Evolutionary conservation across 2,113 vertebrate genomes (phyloP), one percentile per base, ranked within the genome.

Genomic region (Chaetops frenatus): DNA sequence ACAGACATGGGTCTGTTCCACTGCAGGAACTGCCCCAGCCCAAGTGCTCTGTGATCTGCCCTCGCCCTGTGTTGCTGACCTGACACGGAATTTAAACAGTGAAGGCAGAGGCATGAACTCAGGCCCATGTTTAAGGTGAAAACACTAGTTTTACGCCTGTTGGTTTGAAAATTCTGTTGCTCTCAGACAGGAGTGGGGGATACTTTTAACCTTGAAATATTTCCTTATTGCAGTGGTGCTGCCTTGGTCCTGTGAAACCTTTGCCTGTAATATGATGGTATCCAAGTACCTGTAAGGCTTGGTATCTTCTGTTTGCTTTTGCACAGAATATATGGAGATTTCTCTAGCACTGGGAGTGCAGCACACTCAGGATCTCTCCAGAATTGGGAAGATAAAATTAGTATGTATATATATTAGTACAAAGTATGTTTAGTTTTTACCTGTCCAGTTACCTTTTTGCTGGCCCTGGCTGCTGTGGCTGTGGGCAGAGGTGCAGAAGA

Each of bases 41-140:
- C 22, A 2, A 2, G 3, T 0, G 1, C 53, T 31, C 0, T 0
- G 0, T 8, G 17, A 7, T 15, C 29, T 28, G 65, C 13, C 3
- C 44, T 65, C 1, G 0, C 2, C 4, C 31, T 0, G 0, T 11
- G 7, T 2, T 67, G 71, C 42, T 29, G 70, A 54, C 33, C 23
- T 44, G 28, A 48, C 56, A 18, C 36, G n/a, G 42, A 62, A 54
- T 15, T 38, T 28, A 58, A 87, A 28, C 28, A 2, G 27, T 2
- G 11, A 76, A 44, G 40, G 28, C 17, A 11, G 9, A 58, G 40
- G 22, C 22, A 44, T 58, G 36, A 58, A 38, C 28, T 54, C 9
- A 4, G 9, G 14, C 24, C 35, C 31, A 9, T 23, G n/a, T 62
- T 20, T 4, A 45, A 21, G 15, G 13, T 51, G 14, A 33, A 23